A percentile compares a stretch with the other conserved stretches of the same genome.
phyloP scores from a whole-genome alignment of 1,140 invertebrate species.

The Cataglyphis hispanica region DNA sequence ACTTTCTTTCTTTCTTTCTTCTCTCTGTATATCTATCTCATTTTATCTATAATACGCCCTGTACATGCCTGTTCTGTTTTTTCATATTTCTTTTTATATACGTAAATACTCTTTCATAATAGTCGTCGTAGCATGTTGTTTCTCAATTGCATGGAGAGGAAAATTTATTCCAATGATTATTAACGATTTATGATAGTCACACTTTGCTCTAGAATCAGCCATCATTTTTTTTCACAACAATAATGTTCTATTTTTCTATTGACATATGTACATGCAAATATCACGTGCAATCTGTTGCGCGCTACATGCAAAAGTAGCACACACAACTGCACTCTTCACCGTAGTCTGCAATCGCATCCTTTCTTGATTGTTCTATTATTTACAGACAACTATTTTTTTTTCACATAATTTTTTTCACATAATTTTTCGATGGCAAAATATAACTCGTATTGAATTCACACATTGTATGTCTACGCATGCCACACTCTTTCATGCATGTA shows the following conservation, averaged over 20 bases:
- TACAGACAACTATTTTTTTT: neutral
- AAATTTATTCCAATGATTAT: neutral
- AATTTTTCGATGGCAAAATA: constrained; percentile 17
- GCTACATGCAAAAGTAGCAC: constrained; percentile 2
- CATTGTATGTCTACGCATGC: constrained; percentile 19
- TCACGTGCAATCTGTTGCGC: neutral
- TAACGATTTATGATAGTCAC: neutral
- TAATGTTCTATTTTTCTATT: neutral
- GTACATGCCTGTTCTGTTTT: constrained; percentile 8
- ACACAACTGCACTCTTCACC: neutral
- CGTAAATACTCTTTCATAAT: neutral
- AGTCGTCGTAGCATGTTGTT: constrained; percentile 11
- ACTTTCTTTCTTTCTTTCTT: constrained; percentile 73
- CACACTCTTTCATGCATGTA: constrained; percentile 12
- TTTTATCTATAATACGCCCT: neutral
- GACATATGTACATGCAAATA: neutral
- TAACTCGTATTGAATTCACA: constrained; percentile 14
- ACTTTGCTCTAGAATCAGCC: neutral
- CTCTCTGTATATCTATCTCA: constrained; percentile 52
- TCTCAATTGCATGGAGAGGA: constrained; percentile 4
- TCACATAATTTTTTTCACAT: too few species aligned
- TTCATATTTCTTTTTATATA: neutral
- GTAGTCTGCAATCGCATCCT: neutral
- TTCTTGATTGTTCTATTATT: constrained; percentile 6
- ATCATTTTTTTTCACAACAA: neutral